These are phyloP conservation scores for Opisthocomus hoazin DNA, from an alignment of 2,113 vertebrate species.

Conservation along the genomic window DNA sequence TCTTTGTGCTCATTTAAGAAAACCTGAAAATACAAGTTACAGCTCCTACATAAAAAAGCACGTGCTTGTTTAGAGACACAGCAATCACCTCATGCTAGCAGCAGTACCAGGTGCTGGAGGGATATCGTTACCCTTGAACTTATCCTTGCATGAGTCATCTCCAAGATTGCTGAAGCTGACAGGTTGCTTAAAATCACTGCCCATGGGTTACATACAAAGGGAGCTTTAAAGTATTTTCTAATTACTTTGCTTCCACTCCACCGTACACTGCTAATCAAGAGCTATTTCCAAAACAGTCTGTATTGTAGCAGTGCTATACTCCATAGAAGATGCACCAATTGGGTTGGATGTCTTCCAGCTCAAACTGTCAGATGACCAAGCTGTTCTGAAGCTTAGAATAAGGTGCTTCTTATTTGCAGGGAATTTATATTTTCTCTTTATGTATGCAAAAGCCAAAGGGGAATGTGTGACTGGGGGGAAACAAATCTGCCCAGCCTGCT, in stretches of 20 bases:
- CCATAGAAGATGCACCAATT: neutral
- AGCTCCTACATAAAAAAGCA: neutral
- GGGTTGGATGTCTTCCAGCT: slow-evolving; percentile 37
- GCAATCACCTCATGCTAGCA: neutral
- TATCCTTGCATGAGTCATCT: slow-evolving; percentile 11
- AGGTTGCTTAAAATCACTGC: slow-evolving; percentile 37
- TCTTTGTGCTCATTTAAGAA: neutral
- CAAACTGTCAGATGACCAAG: neutral
- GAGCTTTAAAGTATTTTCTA: slow-evolving; percentile 56
- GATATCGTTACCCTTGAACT: neutral
- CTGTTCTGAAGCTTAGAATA: neutral
- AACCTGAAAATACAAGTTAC: neutral
- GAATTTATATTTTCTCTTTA: neutral
- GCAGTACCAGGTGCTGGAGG: neutral
- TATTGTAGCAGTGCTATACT: neutral
- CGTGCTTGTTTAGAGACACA: neutral
- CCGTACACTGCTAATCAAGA: slow-evolving; percentile 46
- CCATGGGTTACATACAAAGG: neutral
- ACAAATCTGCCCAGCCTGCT: neutral
- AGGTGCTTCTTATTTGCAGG: neutral
- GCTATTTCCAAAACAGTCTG: slow-evolving; percentile 16
- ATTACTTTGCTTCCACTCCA: slow-evolving; percentile 66
- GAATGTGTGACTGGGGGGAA: neutral
- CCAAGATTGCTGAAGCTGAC: neutral
- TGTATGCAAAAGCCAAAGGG: neutral